A percentile compares a stretch with the other conserved stretches of the same genome.
Evolutionary conservation across 2,797 vertebrate genomes (phyloP).

Genomic region (Danio jaintianensis): DNA sequence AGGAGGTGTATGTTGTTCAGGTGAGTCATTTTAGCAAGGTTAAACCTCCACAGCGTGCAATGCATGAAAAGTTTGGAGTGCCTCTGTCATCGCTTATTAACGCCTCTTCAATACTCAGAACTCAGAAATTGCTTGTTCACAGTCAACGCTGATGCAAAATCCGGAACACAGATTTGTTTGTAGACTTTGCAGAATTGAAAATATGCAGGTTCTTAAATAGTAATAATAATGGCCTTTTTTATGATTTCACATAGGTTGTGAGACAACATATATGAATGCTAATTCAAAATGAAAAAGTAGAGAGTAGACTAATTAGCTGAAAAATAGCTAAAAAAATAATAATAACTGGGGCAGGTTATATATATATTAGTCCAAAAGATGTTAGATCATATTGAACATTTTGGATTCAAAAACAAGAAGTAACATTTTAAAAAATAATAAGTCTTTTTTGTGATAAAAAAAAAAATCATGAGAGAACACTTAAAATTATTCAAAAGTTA

Average conservation of each 20-base stretch:
- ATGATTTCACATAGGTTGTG: too few relatives aligned
- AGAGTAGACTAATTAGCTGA: too few relatives aligned
- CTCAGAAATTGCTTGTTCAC: constrained; percentile 1
- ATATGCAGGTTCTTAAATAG: background rate
- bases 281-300: too few relatives aligned
- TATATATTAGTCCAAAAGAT: background rate
- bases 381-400: background rate
- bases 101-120: constrained; percentile 7
- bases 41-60: constrained; percentile 16
- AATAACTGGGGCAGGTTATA: background rate
- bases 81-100: constrained; percentile 4
- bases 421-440: background rate
- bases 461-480: too few relatives aligned
- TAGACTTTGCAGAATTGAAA: background rate
- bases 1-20: constrained; percentile 95
- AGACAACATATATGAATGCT: too few relatives aligned
- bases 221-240: background rate
- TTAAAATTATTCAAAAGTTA: too few relatives aligned
- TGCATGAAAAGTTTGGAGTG: constrained; percentile 4
- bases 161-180: constrained; percentile 1
- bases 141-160: background rate
- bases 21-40: constrained; percentile 68
- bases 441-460: too few relatives aligned
- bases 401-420: background rate
- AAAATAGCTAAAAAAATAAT: too few relatives aligned